A percentile compares a stretch with the other conserved stretches of the same genome.
These are phyloP conservation scores for Drosophila cardini DNA, from an alignment of 1,140 invertebrate species.

Conservation along the genomic window DNA sequence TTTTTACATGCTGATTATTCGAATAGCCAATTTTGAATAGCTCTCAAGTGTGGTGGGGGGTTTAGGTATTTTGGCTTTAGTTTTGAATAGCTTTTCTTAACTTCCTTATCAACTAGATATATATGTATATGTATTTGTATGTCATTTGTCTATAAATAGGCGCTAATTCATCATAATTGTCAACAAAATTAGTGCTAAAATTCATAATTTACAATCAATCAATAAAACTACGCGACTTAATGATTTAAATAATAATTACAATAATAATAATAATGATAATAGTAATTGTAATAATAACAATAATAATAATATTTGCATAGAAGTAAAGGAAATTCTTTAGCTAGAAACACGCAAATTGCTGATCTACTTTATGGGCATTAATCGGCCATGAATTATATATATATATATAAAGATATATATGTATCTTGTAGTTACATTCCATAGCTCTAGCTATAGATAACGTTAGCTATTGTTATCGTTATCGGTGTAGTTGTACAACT, in stretches of 20 bases:
- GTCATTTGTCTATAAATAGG: conserved; percentile 71
- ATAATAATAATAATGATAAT: conserved; percentile 50
- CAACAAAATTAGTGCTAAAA: conserved; percentile 71
- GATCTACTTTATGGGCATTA: neutral
- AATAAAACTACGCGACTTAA: conserved; percentile 71
- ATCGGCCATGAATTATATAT: conserved; percentile 2
- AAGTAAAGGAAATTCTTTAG: conserved; percentile 71
- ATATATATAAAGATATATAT: neutral
- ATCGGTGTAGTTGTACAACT: conserved; percentile 46
- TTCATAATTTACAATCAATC: conserved; percentile 74
- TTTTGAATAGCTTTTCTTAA: conserved; percentile 3
- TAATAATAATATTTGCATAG: conserved; percentile 62
- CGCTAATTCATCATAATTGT: conserved; percentile 51
- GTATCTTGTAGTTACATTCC: conserved; percentile 5
- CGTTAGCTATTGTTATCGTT: neutral
- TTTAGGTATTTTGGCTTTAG: neutral
- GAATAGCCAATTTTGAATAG: conserved; percentile 70
- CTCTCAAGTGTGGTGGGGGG: conserved; percentile 19
- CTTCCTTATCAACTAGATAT: conserved; percentile 34
- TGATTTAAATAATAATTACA: conserved; percentile 67
- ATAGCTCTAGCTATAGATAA: conserved; percentile 21
- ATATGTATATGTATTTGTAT: conserved; percentile 37
- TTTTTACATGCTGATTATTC: conserved; percentile 43
- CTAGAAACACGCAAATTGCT: conserved; percentile 12
- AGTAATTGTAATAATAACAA: conserved; percentile 60